A percentile compares a stretch with the other conserved stretches of the same genome.
Conservation (phyloP, 1,140 invertebrate species). For the Watersipora subatra region DNA sequence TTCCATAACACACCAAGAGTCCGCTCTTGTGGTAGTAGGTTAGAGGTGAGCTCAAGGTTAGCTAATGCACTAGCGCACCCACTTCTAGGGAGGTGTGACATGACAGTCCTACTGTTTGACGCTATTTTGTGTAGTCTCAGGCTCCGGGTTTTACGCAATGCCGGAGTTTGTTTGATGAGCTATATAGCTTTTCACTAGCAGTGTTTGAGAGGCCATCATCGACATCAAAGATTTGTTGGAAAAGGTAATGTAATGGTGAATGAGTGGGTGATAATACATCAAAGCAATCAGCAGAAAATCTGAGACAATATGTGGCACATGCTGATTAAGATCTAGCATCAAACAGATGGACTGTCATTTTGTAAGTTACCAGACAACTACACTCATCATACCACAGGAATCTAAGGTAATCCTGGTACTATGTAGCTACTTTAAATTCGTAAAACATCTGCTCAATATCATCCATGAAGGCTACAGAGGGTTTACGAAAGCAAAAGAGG, state of each 20-base stretch:
- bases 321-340: no score
- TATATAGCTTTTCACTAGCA: neutral
- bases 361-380: no score
- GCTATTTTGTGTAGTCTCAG: conserved; percentile 17
- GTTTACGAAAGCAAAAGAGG: no score
- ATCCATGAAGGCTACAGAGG: no score
- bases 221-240: neutral
- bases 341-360: no score
- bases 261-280: neutral
- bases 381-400: no score
- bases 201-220: no score
- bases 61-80: conserved; percentile 3
- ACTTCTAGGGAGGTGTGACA: conserved; percentile 9
- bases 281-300: no score
- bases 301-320: no score
- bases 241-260: neutral
- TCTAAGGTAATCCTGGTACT: no score
- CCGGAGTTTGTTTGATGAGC: neutral
- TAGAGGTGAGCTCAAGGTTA: conserved; percentile 1
- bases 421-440: no score
- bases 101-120: conserved; percentile 13
- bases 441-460: no score
- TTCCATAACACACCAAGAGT: conserved; percentile 8
- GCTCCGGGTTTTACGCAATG: conserved; percentile 10
- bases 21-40: conserved; percentile 2